Evolutionary conservation across 2,888 invertebrate species (phyloP).

Genomic region (Drosophila seclusa): DNA sequence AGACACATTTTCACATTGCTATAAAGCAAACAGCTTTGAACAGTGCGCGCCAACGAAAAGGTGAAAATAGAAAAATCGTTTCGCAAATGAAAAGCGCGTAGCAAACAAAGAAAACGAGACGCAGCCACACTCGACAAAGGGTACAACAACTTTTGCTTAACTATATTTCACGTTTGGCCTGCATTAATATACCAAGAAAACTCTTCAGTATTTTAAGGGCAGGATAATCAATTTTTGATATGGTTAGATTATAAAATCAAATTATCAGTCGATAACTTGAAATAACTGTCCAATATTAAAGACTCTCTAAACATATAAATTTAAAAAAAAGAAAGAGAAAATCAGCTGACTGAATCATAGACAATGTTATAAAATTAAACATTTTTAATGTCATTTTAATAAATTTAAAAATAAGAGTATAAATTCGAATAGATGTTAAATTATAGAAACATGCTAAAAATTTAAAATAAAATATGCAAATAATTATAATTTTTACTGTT

Average conservation of each 20-base stretch:
- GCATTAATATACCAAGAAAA: background rate
- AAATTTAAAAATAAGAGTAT: too few relatives aligned
- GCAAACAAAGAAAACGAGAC: slow-evolving; percentile 70
- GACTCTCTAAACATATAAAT: background rate
- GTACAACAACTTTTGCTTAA: slow-evolving; percentile 24
- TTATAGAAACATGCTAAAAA: background rate
- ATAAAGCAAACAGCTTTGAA: slow-evolving; percentile 64
- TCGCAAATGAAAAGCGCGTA: slow-evolving; percentile 75
- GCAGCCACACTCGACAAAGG: slow-evolving; percentile 40
- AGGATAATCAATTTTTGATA: background rate
- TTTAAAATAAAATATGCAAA: background rate
- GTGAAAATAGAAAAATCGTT: slow-evolving; percentile 76
- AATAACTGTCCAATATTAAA: background rate
- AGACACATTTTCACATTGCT: slow-evolving; percentile 77
- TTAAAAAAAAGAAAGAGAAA: background rate
- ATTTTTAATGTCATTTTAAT: too few relatives aligned
- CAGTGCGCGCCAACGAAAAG: slow-evolving; percentile 27
- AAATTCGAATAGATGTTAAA: background rate
- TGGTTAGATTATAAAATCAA: background rate
- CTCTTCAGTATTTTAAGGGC: background rate
- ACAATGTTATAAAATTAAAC: background rate
- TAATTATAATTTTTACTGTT: background rate
- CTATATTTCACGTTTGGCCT: background rate
- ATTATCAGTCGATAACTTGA: background rate
- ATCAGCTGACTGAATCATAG: background rate